Conservation (phyloP, 2,113 vertebrate genomes). For the Synodontis membranacea region DNA sequence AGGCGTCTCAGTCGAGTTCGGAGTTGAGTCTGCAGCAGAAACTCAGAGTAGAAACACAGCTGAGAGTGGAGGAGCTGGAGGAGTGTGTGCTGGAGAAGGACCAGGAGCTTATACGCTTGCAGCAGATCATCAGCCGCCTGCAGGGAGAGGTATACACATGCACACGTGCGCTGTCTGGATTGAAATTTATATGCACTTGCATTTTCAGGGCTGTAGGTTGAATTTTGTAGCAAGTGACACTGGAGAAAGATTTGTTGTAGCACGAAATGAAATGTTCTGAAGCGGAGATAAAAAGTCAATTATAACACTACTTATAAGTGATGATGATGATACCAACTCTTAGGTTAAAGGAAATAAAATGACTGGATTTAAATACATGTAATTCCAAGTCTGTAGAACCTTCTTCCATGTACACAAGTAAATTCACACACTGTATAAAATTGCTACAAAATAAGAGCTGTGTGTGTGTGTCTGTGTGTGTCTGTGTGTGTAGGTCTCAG, state of each 20-base stretch:
- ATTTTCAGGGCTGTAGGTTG: background rate
- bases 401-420: background rate
- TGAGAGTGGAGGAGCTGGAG: conserved; percentile 72
- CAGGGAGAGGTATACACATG: conserved; percentile 69
- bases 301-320: background rate
- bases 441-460: background rate
- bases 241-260: background rate
- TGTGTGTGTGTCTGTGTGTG: conserved; percentile 39
- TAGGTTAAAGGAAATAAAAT: background rate
- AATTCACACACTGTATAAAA: background rate
- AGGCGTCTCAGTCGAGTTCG: conserved; percentile 44
- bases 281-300: background rate
- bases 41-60: conserved; percentile 65
- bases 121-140: conserved; percentile 60
- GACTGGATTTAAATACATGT: background rate
- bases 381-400: background rate
- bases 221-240: background rate
- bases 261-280: background rate
- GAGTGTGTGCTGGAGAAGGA: conserved; percentile 72
- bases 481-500: conserved; percentile 64
- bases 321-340: too few relatives aligned
- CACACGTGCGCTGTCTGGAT: background rate
- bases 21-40: conserved; percentile 72
- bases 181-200: background rate
- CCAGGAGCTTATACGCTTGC: conserved; percentile 67